Conservation (phyloP, 2,797 vertebrate genomes). For the Orientallactaga sibirica region DNA sequence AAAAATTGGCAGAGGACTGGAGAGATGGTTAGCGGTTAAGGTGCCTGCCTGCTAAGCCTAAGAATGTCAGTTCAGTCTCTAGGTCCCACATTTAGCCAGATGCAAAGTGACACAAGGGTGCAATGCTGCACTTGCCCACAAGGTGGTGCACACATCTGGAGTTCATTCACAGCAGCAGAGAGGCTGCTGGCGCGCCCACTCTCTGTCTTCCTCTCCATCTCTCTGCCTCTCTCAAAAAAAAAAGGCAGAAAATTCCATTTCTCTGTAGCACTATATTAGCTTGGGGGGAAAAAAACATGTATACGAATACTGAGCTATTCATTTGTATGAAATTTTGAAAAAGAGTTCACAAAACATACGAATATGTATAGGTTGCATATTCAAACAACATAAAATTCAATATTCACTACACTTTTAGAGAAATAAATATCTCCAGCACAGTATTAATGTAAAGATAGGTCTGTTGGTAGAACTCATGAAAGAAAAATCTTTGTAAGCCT, state of each 20-base stretch:
- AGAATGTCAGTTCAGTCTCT: no score
- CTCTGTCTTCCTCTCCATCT: no score
- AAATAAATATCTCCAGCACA: not conserved
- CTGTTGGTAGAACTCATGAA: constrained; percentile 44
- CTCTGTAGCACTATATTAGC: not conserved
- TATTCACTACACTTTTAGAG: not conserved
- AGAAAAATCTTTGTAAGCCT: not conserved
- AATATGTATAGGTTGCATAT: not conserved
- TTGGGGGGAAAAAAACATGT: not conserved
- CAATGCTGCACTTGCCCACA: no score
- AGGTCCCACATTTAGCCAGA: no score
- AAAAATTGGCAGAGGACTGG: not conserved
- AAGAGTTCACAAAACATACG: not conserved
- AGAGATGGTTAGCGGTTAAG: no score
- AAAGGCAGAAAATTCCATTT: constrained; percentile 14
- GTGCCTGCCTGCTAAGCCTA: no score
- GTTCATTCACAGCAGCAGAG: no score
- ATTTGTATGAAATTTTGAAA: constrained; percentile 7
- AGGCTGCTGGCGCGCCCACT: no score
- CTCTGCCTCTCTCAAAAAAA: no score
- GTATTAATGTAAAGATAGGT: constrained; percentile 24
- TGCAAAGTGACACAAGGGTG: no score
- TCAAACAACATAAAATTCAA: constrained; percentile 33
- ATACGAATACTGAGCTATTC: not conserved
- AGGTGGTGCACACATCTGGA: no score